Conservation (phyloP, 2,797 vertebrate species). For the Coccyzus lansbergi region DNA sequence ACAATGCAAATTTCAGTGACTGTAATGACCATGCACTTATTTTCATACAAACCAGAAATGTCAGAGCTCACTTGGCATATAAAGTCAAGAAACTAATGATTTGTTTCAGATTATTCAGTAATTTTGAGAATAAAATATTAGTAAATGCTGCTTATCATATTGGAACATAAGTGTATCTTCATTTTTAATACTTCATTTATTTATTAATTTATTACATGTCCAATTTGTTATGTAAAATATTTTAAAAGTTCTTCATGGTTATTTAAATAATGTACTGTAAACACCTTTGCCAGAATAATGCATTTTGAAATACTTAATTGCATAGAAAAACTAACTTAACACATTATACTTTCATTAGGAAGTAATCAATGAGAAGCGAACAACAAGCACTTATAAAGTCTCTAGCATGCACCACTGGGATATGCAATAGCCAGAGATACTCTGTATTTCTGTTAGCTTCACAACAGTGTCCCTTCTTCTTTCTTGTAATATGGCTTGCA, state of each 20-base stretch:
- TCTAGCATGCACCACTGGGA: background rate
- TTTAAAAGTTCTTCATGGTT: background rate
- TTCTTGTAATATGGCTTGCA: background rate
- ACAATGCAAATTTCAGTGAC: background rate
- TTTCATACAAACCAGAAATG: slow-evolving; percentile 2
- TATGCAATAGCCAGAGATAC: slow-evolving; percentile 9
- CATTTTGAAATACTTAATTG: slow-evolving; percentile 18
- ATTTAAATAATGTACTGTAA: background rate
- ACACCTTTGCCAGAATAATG: background rate
- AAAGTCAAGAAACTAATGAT: background rate
- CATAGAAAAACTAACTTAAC: background rate
- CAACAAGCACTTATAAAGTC: background rate
- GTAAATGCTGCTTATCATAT: background rate
- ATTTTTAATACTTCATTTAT: background rate
- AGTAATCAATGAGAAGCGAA: background rate
- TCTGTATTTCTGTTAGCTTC: slow-evolving; percentile 21
- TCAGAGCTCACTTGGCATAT: background rate
- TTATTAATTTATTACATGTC: background rate
- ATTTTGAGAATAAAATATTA: background rate
- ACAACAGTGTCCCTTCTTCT: background rate
- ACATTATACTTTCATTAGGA: background rate
- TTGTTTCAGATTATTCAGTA: background rate
- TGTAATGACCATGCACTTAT: background rate
- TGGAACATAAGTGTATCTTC: background rate
- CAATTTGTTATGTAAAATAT: background rate